phyloP scores from a whole-genome alignment of 2,888 invertebrate genomes.

The Anticlea derivata region DNA sequence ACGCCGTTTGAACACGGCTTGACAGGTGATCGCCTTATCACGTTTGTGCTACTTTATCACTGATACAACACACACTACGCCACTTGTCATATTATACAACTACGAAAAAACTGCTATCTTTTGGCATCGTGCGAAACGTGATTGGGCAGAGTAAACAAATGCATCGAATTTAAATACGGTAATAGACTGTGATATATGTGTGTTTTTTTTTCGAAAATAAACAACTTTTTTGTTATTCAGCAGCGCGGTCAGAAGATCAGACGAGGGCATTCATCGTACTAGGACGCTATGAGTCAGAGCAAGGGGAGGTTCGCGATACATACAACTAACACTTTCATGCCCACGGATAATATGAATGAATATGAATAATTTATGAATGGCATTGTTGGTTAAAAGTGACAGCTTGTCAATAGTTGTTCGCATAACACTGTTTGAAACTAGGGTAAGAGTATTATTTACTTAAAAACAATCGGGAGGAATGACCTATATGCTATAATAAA shows the following conservation, averaged over 20 bases:
- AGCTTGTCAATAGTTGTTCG: slow-evolving; percentile 33
- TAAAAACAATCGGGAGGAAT: slow-evolving; percentile 11
- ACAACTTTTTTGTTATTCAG: slow-evolving; percentile 24
- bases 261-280: slow-evolving; percentile 17
- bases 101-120: slow-evolving; percentile 23
- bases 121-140: slow-evolving; percentile 20
- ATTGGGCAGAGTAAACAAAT: slow-evolving; percentile 31
- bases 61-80: slow-evolving; percentile 16
- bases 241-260: slow-evolving; percentile 14
- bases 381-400: slow-evolving; percentile 54
- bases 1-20: too few relatives aligned
- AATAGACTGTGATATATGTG: slow-evolving; percentile 1
- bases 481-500: not conserved
- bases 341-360: slow-evolving; percentile 32
- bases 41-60: slow-evolving; percentile 29
- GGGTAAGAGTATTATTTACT: slow-evolving; percentile 14
- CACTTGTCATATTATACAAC: slow-evolving; percentile 30
- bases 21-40: slow-evolving; percentile 36
- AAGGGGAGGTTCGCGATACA: slow-evolving; percentile 43
- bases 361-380: slow-evolving; percentile 51
- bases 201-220: slow-evolving; percentile 9
- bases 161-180: not conserved
- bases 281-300: slow-evolving; percentile 27
- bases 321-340: slow-evolving; percentile 42
- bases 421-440: slow-evolving; percentile 14